These are phyloP conservation scores for Ceuthmochares aereus DNA, from an alignment of 2,113 vertebrate genomes.

Conservation along the genomic window DNA sequence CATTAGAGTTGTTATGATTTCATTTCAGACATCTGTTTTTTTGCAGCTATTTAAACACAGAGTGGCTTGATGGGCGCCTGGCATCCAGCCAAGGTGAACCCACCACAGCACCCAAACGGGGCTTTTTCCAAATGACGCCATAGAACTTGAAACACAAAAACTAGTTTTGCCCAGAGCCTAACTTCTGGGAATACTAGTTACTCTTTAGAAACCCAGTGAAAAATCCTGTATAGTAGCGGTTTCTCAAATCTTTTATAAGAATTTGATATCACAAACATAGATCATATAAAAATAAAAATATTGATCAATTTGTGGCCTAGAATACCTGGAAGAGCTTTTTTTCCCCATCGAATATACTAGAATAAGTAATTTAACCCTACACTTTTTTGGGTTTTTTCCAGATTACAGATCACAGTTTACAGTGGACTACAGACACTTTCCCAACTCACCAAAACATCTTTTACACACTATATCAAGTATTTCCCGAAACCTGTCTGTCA, in stretches of 20 bases:
- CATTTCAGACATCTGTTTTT: not conserved
- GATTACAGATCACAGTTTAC: not conserved
- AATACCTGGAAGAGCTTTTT: not conserved
- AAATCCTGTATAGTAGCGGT: not conserved
- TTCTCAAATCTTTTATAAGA: not conserved
- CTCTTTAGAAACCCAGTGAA: not conserved
- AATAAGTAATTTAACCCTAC: not conserved
- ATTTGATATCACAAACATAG: not conserved
- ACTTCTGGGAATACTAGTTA: not conserved
- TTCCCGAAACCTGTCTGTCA: slow-evolving; percentile 90
- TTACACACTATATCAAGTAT: slow-evolving; percentile 94
- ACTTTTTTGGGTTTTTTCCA: not conserved
- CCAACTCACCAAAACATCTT: slow-evolving; percentile 89
- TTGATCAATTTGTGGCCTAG: not conserved
- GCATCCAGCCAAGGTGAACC: not conserved
- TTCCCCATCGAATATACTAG: not conserved
- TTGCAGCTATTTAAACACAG: not conserved
- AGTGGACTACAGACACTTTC: not conserved
- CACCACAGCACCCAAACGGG: not conserved
- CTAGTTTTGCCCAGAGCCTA: not conserved
- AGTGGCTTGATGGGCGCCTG: not conserved
- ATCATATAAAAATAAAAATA: not conserved
- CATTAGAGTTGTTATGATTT: not conserved
- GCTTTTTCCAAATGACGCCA: not conserved
- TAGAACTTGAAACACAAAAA: not conserved